Percentiles rank a stretch among this genome's conserved stretches.
Evolutionary conservation across 2,888 invertebrate species (phyloP).

Genomic region (Ophraella communa): DNA sequence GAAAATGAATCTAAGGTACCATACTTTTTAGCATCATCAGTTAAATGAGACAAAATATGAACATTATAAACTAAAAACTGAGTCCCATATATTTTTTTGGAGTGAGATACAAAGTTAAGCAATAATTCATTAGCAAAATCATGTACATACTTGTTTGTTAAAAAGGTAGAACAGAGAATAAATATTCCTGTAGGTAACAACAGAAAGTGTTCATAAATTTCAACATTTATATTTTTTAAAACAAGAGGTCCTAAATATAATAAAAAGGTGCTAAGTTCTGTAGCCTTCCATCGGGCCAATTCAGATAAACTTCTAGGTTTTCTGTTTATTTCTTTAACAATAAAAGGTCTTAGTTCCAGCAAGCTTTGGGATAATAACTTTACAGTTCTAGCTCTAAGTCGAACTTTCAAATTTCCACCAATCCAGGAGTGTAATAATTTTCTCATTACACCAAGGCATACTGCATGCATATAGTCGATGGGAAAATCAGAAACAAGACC

Average conservation of each 20-base stretch:
- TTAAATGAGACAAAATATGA: conserved; percentile 35
- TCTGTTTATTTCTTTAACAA: too few species aligned
- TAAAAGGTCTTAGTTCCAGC: too few species aligned
- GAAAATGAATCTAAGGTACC: conserved; percentile 34
- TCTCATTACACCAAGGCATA: conserved; percentile 1
- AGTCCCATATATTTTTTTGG: conserved; percentile 32
- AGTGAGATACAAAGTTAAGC: conserved; percentile 11
- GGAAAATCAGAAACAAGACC: conserved; percentile 14
- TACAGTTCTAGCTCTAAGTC: too few species aligned
- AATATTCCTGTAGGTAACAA: conserved; percentile 13
- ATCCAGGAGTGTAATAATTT: conserved; percentile 11
- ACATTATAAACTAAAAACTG: conserved; percentile 35
- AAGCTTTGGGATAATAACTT: too few species aligned
- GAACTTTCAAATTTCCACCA: conserved; percentile 5
- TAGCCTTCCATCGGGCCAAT: conserved; percentile 17
- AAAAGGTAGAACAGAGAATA: conserved; percentile 16
- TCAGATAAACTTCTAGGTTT: conserved; percentile 6
- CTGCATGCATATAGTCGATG: conserved; percentile 19
- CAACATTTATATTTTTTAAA: conserved; percentile 14
- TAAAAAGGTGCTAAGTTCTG: conserved; percentile 11
- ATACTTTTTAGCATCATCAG: conserved; percentile 33
- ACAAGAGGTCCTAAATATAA: conserved; percentile 18
- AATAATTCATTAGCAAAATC: too few species aligned
- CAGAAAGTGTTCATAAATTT: conserved; percentile 18
- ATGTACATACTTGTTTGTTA: too few species aligned